These are phyloP conservation scores for Lamproptera curius DNA, from an alignment of 2,888 invertebrate species.

Conservation along the genomic window DNA sequence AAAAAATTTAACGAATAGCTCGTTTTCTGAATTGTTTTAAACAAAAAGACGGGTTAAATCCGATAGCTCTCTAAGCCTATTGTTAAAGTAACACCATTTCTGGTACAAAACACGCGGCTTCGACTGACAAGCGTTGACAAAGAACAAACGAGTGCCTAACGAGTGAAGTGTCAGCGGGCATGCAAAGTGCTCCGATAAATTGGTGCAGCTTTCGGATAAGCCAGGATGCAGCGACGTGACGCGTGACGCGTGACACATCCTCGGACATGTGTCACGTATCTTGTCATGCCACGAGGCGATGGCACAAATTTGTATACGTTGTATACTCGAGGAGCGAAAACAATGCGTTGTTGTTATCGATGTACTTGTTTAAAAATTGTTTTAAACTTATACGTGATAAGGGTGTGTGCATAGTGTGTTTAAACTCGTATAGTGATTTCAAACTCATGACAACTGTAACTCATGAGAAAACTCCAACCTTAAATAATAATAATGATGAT, in stretches of 20 bases:
- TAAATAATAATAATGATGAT: no score
- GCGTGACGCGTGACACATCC: not conserved
- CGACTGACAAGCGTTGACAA: conserved; percentile 53
- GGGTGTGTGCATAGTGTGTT: no score
- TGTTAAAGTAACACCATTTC: conserved; percentile 44
- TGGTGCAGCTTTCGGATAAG: conserved; percentile 18
- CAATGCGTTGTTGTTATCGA: not conserved
- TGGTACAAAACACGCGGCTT: conserved; percentile 35
- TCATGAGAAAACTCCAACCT: no score
- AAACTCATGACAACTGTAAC: no score
- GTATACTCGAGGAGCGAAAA: not conserved
- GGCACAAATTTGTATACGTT: not conserved
- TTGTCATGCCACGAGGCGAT: not conserved
- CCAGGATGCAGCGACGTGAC: not conserved
- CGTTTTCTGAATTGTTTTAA: no score
- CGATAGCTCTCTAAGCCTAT: no score
- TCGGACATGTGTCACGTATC: not conserved
- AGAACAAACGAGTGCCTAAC: conserved; percentile 71
- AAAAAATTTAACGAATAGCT: no score
- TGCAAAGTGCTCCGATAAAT: conserved; percentile 28
- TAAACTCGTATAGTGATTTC: no score
- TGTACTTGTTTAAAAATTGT: no score
- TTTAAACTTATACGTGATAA: no score
- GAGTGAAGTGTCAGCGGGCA: conserved; percentile 62
- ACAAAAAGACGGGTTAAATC: no score